Conservation (phyloP, 2,113 vertebrate species). For the Spheniscus mendiculus region DNA sequence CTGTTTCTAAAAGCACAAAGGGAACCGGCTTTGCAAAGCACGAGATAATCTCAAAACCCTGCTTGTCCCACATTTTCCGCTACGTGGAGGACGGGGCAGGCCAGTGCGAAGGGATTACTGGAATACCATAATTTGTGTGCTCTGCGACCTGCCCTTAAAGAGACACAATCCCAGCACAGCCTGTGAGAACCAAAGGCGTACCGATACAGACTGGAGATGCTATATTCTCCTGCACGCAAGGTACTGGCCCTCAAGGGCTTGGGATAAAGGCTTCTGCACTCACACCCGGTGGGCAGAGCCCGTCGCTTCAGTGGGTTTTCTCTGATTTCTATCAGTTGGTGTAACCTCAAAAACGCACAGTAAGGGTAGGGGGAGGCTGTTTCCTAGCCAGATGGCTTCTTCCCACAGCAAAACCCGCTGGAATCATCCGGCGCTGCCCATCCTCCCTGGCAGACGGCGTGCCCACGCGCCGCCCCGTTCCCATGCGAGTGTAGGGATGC, state of each 20-base stretch:
- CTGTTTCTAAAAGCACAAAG: background rate
- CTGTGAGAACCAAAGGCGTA: background rate
- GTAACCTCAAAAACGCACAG: background rate
- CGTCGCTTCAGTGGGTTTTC: rapidly evolving
- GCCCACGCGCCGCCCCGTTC: rapidly evolving
- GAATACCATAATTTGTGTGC: background rate
- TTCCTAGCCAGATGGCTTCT: background rate
- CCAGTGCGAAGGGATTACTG: background rate
- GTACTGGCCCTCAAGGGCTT: background rate
- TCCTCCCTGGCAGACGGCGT: rapidly evolving
- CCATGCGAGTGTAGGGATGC: background rate
- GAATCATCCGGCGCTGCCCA: background rate
- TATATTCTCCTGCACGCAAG: background rate
- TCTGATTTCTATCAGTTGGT: background rate
- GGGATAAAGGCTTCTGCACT: background rate
- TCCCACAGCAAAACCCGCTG: rapidly evolving
- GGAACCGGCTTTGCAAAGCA: conserved; percentile 8
- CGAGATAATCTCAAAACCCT: conserved; percentile 43
- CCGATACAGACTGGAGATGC: background rate
- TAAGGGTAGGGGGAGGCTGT: background rate
- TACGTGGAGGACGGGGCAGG: background rate
- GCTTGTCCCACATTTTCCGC: conserved; percentile 41
- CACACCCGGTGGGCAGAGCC: background rate
- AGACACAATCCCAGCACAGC: background rate
- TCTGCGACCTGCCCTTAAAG: background rate